phyloP scores from a whole-genome alignment of 2,797 vertebrate genomes.

The Pteronotus mesoamericanus region DNA sequence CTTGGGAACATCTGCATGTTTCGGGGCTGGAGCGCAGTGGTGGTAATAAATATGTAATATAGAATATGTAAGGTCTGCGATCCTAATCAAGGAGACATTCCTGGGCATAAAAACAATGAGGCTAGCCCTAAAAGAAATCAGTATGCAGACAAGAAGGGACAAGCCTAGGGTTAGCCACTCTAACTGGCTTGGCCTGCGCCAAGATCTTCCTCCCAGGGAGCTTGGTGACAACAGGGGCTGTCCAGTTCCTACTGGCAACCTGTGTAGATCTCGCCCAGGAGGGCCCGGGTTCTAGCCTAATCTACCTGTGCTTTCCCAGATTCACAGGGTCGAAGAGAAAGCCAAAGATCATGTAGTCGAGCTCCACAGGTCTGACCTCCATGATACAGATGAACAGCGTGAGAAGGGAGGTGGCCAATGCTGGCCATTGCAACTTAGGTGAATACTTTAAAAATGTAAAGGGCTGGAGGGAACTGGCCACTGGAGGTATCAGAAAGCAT shows the following conservation, averaged over 20 bases:
- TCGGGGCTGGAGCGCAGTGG: not conserved
- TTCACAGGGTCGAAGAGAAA: not conserved
- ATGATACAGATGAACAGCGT: not conserved
- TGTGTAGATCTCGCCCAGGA: not conserved
- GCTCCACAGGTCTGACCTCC: not conserved
- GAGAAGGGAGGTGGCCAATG: not conserved
- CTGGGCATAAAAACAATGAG: slow-evolving; percentile 14
- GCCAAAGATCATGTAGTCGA: not conserved
- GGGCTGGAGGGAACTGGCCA: not conserved
- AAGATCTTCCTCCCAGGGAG: not conserved
- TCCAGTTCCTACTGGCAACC: not conserved
- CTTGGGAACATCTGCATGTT: not conserved
- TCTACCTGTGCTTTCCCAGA: not conserved
- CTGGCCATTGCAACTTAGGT: not conserved
- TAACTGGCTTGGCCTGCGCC: not conserved
- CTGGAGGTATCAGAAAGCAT: not conserved
- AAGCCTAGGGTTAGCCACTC: slow-evolving; percentile 9
- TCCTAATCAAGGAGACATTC: not conserved
- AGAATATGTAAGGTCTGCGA: not conserved
- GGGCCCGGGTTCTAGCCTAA: not conserved
- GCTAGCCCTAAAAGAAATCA: slow-evolving; percentile 13
- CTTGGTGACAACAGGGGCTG: not conserved
- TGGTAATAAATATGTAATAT: not conserved
- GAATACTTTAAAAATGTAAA: not conserved
- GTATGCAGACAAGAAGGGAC: slow-evolving; percentile 1